These are phyloP conservation scores for Drosophila nigromelanica DNA, from an alignment of 1,140 invertebrate species.

Conservation along the genomic window DNA sequence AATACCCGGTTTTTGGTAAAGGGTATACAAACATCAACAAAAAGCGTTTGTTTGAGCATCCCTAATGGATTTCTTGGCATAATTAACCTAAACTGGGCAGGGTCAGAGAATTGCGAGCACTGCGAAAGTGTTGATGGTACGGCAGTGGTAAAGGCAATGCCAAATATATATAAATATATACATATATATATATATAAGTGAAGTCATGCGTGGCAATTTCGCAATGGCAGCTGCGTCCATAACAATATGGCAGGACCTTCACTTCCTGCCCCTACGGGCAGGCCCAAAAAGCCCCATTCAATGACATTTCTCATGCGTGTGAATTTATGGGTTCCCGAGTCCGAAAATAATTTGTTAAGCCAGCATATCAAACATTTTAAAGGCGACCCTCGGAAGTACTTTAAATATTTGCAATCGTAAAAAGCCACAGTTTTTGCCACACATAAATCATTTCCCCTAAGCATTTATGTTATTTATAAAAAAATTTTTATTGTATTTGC, in stretches of 20 bases:
- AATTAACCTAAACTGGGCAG: constrained; percentile 67
- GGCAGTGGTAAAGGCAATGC: constrained; percentile 46
- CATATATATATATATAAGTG: constrained; percentile 51
- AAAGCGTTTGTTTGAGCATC: constrained; percentile 33
- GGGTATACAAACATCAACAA: constrained; percentile 57
- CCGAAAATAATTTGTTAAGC: constrained; percentile 47
- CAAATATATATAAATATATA: constrained; percentile 45
- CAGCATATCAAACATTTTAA: constrained; percentile 28
- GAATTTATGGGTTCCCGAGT: constrained; percentile 63
- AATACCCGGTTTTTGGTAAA: background rate
- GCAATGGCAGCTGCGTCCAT: constrained; percentile 64
- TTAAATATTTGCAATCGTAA: constrained; percentile 66
- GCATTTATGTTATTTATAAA: constrained; percentile 80
- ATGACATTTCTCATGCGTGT: constrained; percentile 76
- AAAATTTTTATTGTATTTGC: constrained; percentile 56
- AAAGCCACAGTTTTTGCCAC: constrained; percentile 54
- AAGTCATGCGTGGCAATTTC: constrained; percentile 74
- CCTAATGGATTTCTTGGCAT: constrained; percentile 77
- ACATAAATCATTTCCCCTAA: constrained; percentile 78
- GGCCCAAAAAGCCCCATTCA: constrained; percentile 42
- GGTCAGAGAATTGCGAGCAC: constrained; percentile 5
- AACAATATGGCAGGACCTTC: constrained; percentile 51
- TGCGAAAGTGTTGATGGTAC: constrained; percentile 65
- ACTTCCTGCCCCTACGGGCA: background rate
- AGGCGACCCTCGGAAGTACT: constrained; percentile 43